A percentile compares a stretch with the other conserved stretches of the same genome.
Conservation (phyloP, 1,140 invertebrate species). For the Elymnias hypermnestra region DNA sequence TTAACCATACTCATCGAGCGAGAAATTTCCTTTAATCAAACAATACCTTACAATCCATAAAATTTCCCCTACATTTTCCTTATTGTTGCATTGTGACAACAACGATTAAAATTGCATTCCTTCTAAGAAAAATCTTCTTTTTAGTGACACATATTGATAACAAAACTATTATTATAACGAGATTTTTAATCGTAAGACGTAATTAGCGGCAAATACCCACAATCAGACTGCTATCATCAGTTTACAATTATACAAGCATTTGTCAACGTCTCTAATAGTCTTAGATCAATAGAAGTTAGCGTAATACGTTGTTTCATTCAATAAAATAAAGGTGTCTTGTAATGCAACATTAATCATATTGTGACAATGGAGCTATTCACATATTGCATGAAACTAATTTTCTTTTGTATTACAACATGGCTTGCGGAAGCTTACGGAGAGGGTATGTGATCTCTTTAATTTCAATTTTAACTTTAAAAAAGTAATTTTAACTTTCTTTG, state of each 20-base stretch:
- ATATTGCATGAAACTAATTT: background rate
- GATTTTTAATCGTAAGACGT: conserved; percentile 6
- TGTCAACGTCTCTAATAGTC: conserved; percentile 2
- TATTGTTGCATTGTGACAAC: conserved; percentile 11
- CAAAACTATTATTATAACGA: conserved; percentile 10
- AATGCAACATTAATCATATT: background rate
- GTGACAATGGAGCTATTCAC: background rate
- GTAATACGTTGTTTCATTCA: conserved; percentile 4
- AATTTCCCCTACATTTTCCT: background rate
- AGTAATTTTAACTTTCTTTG: too few relatives aligned
- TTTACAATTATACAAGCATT: conserved; percentile 17
- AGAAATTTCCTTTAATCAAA: background rate
- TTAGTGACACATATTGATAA: conserved; percentile 5
- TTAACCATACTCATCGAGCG: too few relatives aligned
- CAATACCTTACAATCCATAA: background rate
- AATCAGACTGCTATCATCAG: conserved; percentile 9
- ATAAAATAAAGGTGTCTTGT: background rate
- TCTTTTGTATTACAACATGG: conserved; percentile 8
- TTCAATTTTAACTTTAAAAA: too few relatives aligned
- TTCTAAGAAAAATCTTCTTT: conserved; percentile 14
- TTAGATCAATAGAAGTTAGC: background rate
- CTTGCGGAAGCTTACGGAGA: conserved; percentile 3
- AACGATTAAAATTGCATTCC: conserved; percentile 3
- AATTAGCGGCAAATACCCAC: conserved; percentile 17
- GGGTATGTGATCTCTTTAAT: conserved; percentile 2